These are phyloP conservation scores for Synaphobranchus kaupii DNA, from an alignment of 2,797 vertebrate species.

Conservation along the genomic window DNA sequence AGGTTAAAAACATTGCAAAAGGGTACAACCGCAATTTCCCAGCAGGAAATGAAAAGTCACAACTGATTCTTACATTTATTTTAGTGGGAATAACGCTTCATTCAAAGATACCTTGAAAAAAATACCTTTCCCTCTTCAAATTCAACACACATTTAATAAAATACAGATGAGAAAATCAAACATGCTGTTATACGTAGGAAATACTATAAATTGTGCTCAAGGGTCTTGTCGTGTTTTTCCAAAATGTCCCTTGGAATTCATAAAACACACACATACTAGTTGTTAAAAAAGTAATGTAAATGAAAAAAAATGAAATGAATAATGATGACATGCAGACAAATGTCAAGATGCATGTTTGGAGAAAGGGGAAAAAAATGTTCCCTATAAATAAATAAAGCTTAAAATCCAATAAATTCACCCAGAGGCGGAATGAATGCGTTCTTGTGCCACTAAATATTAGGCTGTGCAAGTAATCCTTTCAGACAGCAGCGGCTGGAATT, in stretches of 20 bases:
- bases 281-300: slow-evolving; percentile 50
- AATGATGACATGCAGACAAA: slow-evolving; percentile 70
- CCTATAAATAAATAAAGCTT: slow-evolving; percentile 66
- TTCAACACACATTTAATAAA: slow-evolving; percentile 15
- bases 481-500: slow-evolving; percentile 63
- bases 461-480: slow-evolving; percentile 71
- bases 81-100: neutral
- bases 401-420: slow-evolving; percentile 72
- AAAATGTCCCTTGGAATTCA: neutral
- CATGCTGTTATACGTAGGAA: neutral
- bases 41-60: neutral
- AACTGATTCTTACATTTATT: neutral
- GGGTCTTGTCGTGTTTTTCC: neutral
- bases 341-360: slow-evolving; percentile 54
- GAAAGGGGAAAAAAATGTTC: slow-evolving; percentile 42
- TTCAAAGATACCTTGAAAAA: neutral
- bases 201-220: slow-evolving; percentile 5
- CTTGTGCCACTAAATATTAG: slow-evolving; percentile 73
- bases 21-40: neutral
- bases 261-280: neutral
- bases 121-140: neutral
- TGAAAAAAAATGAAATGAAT: slow-evolving; percentile 58
- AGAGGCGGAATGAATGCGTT: slow-evolving; percentile 72
- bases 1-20: slow-evolving; percentile 3
- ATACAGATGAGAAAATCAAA: neutral